Evolutionary conservation across 1,140 invertebrate species (phyloP).

Genomic region (Tetramorium simillimum): DNA sequence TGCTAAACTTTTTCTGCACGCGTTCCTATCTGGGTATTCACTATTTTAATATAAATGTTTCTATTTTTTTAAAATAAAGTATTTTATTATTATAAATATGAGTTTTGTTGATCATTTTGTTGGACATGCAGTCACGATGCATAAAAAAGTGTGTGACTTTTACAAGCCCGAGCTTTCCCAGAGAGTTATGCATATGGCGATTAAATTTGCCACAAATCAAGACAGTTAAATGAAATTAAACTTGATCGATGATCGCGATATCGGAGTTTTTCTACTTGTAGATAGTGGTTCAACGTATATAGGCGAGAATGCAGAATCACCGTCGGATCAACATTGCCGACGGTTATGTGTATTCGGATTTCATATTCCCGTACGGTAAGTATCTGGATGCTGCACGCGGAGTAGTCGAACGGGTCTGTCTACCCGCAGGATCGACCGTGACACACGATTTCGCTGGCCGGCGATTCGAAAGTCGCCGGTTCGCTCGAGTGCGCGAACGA

Average conservation of each 20-base stretch:
- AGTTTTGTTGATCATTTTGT: not conserved
- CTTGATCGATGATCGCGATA: conserved; percentile 25
- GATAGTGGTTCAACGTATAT: not conserved
- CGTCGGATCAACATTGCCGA: not conserved
- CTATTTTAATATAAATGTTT: not conserved
- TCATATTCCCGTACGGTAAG: conserved; percentile 15
- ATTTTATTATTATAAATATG: not conserved
- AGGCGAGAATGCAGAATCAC: conserved; percentile 6
- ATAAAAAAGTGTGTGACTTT: not conserved
- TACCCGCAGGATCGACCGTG: conserved; percentile 77
- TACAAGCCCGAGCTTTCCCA: not conserved
- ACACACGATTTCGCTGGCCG: conserved; percentile 76
- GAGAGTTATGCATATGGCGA: not conserved
- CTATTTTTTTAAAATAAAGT: not conserved
- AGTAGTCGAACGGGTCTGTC: conserved; percentile 54
- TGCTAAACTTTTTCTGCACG: no score
- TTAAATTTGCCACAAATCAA: not conserved
- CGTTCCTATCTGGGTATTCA: not conserved
- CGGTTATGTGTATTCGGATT: conserved; percentile 26
- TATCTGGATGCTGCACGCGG: conserved; percentile 32
- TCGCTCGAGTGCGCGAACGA: conserved; percentile 63
- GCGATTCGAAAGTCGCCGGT: conserved; percentile 78
- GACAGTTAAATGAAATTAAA: conserved; percentile 26
- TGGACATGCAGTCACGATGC: not conserved
- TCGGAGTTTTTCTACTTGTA: not conserved